Percentiles rank a stretch among this genome's conserved stretches.
phyloP scores from a whole-genome alignment of 2,888 invertebrate genomes.

The Drosophila acutilabella region DNA sequence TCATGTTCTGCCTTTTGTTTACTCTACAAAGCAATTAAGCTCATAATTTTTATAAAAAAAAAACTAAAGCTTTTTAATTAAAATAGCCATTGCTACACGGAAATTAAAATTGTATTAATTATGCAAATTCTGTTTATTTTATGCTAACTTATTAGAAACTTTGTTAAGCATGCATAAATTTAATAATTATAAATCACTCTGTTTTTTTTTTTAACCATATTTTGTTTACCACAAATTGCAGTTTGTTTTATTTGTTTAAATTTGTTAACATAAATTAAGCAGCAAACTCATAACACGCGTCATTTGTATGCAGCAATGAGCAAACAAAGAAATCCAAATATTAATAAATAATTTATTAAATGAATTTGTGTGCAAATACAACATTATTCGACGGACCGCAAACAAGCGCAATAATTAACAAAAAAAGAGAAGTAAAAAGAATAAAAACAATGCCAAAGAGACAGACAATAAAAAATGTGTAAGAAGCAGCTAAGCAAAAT shows the following conservation, averaged over 20 bases:
- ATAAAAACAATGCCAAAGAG: neutral
- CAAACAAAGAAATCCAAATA: conserved; percentile 16
- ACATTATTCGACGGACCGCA: conserved; percentile 29
- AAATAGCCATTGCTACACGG: conserved; percentile 6
- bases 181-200: conserved; percentile 29
- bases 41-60: neutral
- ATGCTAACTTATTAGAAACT: conserved; percentile 3
- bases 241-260: conserved; percentile 29
- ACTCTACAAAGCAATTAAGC: too few species aligned
- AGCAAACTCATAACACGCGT: neutral
- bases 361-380: conserved; percentile 24
- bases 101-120: conserved; percentile 29
- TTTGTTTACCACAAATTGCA: conserved; percentile 1
- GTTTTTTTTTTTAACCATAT: neutral
- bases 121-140: conserved; percentile 32
- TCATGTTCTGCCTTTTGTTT: neutral
- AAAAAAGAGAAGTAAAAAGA: neutral
- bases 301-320: conserved; percentile 31
- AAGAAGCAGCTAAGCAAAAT: neutral
- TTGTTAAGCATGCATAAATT: conserved; percentile 11
- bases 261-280: conserved; percentile 23
- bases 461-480: conserved; percentile 30
- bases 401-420: conserved; percentile 19
- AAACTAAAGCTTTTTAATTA: too few species aligned
- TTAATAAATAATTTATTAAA: conserved; percentile 43